These are phyloP conservation scores for Hypanus sabinus DNA, from an alignment of 2,113 vertebrate genomes.

Conservation along the genomic window DNA sequence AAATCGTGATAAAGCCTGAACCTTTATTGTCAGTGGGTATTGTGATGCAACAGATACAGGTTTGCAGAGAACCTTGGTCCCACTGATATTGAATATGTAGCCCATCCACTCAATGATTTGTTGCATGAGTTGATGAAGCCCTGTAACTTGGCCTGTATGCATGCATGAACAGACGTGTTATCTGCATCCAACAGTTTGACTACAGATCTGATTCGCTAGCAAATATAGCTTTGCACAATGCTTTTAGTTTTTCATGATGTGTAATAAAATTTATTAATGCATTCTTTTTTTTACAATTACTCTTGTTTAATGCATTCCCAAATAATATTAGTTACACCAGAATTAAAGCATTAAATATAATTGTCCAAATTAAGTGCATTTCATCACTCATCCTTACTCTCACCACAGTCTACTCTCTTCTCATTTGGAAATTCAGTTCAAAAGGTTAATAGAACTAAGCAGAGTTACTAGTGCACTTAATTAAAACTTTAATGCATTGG, in stretches of 20 bases:
- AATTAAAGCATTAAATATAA: not conserved
- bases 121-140: too few relatives aligned
- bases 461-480: not conserved
- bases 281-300: not conserved
- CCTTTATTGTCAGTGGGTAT: too few relatives aligned
- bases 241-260: not conserved
- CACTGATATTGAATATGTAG: too few relatives aligned
- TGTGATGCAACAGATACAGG: too few relatives aligned
- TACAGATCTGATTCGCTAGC: not conserved
- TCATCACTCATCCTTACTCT: not conserved
- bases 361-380: not conserved
- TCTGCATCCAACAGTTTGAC: too few relatives aligned
- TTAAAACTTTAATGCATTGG: not conserved
- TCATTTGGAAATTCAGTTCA: not conserved
- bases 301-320: not conserved
- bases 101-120: too few relatives aligned
- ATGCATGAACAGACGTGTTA: too few relatives aligned
- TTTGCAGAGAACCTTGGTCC: too few relatives aligned
- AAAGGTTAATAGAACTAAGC: not conserved
- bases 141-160: too few relatives aligned
- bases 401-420: not conserved
- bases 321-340: not conserved
- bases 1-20: too few relatives aligned
- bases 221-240: not conserved
- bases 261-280: not conserved